phyloP scores from a whole-genome alignment of 2,797 vertebrate species.

The Clarias platycephalus region DNA sequence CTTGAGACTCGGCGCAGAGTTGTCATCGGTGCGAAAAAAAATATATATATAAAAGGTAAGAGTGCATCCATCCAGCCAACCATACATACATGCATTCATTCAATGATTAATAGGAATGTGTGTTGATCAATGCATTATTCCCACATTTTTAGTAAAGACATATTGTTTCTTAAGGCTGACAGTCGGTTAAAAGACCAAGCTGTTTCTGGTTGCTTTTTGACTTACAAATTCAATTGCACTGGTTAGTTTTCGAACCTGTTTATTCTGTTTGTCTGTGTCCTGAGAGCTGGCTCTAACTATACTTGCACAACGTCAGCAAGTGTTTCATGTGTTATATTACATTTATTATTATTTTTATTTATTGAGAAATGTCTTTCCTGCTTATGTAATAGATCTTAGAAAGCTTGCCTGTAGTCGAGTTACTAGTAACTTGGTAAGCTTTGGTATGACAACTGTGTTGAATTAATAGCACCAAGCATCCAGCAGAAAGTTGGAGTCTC shows the following conservation, averaged over 20 bases:
- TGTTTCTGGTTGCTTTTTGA: background rate
- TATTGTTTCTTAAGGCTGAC: background rate
- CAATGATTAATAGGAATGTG: background rate
- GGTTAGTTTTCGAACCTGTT: background rate
- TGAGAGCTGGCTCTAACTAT: background rate
- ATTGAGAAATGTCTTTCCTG: background rate
- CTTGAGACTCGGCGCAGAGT: conserved; percentile 4
- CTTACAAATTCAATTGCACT: background rate
- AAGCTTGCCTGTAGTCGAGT: background rate
- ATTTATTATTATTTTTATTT: background rate
- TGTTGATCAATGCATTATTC: background rate
- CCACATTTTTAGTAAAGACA: background rate
- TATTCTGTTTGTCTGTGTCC: background rate
- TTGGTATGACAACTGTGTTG: background rate
- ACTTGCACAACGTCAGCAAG: background rate
- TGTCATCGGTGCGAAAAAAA: conserved; percentile 7
- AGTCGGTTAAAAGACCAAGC: too few species aligned
- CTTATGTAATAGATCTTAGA: background rate
- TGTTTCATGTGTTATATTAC: background rate
- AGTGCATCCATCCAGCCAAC: background rate
- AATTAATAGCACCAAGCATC: background rate
- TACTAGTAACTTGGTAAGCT: background rate
- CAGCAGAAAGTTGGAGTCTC: background rate
- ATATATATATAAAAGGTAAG: conserved; percentile 42
- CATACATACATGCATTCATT: background rate